Evolutionary conservation across 2,113 vertebrate species (phyloP).

Genomic region (Saccopteryx bilineata): DNA sequence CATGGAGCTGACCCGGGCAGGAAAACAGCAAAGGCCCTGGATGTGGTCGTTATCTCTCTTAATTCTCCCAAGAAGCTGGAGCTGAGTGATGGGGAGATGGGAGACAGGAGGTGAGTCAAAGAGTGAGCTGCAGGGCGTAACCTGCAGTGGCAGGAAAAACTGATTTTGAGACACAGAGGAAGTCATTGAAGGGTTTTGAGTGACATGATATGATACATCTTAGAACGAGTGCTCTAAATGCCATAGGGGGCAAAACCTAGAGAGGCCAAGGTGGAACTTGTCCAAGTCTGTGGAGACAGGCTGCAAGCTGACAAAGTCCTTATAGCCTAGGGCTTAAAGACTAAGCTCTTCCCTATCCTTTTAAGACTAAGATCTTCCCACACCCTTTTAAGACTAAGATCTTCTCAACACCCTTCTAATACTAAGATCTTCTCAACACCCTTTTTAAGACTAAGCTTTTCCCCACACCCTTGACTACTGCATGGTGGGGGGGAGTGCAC

Average conservation of each 20-base stretch:
- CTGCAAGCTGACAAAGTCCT: too few relatives aligned
- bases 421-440: too few relatives aligned
- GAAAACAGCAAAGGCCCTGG: background rate
- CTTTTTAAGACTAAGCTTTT: too few relatives aligned
- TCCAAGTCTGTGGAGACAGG: too few relatives aligned
- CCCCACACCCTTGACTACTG: too few relatives aligned
- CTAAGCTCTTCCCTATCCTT: too few relatives aligned
- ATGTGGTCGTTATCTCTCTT: background rate
- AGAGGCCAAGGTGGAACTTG: background rate
- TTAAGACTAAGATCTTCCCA: too few relatives aligned
- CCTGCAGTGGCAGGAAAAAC: background rate
- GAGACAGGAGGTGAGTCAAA: background rate
- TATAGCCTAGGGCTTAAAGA: too few relatives aligned
- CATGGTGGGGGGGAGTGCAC: too few relatives aligned
- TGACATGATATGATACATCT: background rate
- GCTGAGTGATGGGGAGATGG: background rate
- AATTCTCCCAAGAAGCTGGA: background rate
- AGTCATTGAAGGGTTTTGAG: background rate
- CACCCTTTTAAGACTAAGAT: too few relatives aligned
- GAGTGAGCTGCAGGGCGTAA: too few relatives aligned
- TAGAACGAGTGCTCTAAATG: background rate
- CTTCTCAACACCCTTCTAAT: too few relatives aligned
- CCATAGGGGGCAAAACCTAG: rapidly evolving
- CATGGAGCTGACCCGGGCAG: rapidly evolving
- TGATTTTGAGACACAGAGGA: background rate